phyloP scores from a whole-genome alignment of 2,797 vertebrate genomes.

The Sternotherus odoratus region DNA sequence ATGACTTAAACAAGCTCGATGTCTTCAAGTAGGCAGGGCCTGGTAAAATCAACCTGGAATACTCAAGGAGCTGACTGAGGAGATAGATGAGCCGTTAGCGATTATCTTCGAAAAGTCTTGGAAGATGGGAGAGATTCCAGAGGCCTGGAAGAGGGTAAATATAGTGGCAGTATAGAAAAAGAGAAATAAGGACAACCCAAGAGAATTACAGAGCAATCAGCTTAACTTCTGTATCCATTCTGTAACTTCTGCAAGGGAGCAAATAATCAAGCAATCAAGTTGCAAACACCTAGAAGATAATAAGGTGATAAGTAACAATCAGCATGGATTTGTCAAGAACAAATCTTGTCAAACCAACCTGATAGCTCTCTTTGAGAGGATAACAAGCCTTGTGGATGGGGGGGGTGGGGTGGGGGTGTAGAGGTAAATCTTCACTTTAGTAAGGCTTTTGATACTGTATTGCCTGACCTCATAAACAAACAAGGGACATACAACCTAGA shows the following conservation, averaged over 20 bases:
- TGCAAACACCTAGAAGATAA: neutral
- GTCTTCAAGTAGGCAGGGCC: too few relatives aligned
- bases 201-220: neutral
- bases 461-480: neutral
- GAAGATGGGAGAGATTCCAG: too few relatives aligned
- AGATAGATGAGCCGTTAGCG: too few relatives aligned
- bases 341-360: neutral
- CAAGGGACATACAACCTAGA: neutral
- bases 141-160: neutral
- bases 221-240: neutral
- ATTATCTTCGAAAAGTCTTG: too few relatives aligned
- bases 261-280: neutral
- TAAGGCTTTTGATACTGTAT: neutral
- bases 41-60: too few relatives aligned
- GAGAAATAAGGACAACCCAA: neutral
- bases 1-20: too few relatives aligned
- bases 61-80: too few relatives aligned
- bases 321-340: neutral
- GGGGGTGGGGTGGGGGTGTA: too few relatives aligned
- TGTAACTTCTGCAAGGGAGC: too few relatives aligned
- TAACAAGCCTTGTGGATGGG: neutral
- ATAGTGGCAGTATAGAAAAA: neutral
- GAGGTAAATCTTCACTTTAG: neutral
- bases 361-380: neutral
- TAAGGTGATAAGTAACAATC: neutral